Conservation (phyloP, 1,140 invertebrate genomes). For the Drosophila rhopaloa region DNA sequence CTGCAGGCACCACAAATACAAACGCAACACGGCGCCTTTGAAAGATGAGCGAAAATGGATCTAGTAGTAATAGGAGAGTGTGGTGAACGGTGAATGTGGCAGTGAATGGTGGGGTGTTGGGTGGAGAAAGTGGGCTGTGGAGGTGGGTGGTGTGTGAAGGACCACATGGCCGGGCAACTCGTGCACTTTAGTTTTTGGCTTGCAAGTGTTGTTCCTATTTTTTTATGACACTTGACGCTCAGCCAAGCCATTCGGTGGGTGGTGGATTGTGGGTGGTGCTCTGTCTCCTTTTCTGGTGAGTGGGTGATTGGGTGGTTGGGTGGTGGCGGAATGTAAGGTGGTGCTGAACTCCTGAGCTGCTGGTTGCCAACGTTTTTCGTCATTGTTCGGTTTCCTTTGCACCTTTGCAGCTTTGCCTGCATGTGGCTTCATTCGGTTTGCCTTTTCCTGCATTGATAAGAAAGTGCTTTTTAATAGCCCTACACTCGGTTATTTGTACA, state of each 20-base stretch:
- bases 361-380: slow-evolving; percentile 40
- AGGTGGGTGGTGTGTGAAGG: slow-evolving; percentile 34
- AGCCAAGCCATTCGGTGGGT: slow-evolving; percentile 55
- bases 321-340: neutral
- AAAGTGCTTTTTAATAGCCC: slow-evolving; percentile 76
- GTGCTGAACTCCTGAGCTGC: slow-evolving; percentile 6
- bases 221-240: slow-evolving; percentile 80
- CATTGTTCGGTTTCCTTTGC: slow-evolving; percentile 55
- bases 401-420: slow-evolving; percentile 46
- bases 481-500: slow-evolving; percentile 48
- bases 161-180: slow-evolving; percentile 43
- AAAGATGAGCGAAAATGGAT: slow-evolving; percentile 74
- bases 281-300: neutral
- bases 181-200: slow-evolving; percentile 79
- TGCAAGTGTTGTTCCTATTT: slow-evolving; percentile 76
- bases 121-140: slow-evolving; percentile 1
- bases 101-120: neutral
- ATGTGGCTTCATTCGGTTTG: slow-evolving; percentile 63
- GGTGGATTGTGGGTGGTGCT: neutral
- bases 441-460: slow-evolving; percentile 56
- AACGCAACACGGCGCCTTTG: slow-evolving; percentile 69
- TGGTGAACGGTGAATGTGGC: slow-evolving; percentile 2
- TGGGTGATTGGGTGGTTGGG: neutral
- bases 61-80: slow-evolving; percentile 33
- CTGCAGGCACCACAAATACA: slow-evolving; percentile 56